Percentiles rank a stretch among this genome's conserved stretches.
Conservation (phyloP, 2,113 vertebrate species). For the Perccottus glenii region DNA sequence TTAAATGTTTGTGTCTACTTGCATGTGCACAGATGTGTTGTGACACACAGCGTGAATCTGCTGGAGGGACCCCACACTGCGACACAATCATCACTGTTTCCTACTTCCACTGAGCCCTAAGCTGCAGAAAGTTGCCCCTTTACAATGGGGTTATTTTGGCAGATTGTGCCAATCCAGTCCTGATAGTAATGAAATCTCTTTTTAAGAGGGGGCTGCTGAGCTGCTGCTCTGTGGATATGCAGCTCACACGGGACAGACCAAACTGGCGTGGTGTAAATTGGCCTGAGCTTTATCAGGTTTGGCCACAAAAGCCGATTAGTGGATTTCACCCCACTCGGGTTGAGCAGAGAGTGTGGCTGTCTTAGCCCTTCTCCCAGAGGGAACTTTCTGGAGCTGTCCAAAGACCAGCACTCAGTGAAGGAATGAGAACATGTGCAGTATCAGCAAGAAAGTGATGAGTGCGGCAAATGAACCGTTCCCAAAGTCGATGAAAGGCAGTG, state of each 20-base stretch:
- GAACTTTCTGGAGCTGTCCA: conserved; percentile 49
- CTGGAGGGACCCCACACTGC: conserved; percentile 20
- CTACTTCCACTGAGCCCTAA: conserved; percentile 48
- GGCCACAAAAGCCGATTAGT: conserved; percentile 78
- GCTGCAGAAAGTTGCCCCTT: conserved; percentile 40
- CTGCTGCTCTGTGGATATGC: conserved; percentile 57
- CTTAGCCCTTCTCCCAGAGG: conserved; percentile 62
- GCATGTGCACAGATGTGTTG: conserved; percentile 52
- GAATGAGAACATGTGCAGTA: conserved; percentile 36
- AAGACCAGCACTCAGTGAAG: conserved; percentile 38
- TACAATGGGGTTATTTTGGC: conserved; percentile 56
- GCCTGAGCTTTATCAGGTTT: conserved; percentile 73
- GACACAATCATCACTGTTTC: background rate
- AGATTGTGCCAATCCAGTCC: conserved; percentile 50
- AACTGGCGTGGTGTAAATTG: conserved; percentile 61
- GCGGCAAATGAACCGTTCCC: conserved; percentile 26
- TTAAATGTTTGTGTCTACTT: too few species aligned
- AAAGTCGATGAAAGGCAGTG: conserved; percentile 26
- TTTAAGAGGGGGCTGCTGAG: conserved; percentile 62
- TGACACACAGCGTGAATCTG: conserved; percentile 35
- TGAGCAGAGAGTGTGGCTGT: conserved; percentile 48
- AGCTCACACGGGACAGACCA: conserved; percentile 50
- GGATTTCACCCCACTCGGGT: conserved; percentile 68
- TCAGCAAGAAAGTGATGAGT: conserved; percentile 15
- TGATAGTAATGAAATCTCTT: conserved; percentile 64